Evolutionary conservation across 2,888 invertebrate species (phyloP), one percentile per base, ranked within the genome.

Genomic region (Galeopsomyia nigrocyanea): DNA sequence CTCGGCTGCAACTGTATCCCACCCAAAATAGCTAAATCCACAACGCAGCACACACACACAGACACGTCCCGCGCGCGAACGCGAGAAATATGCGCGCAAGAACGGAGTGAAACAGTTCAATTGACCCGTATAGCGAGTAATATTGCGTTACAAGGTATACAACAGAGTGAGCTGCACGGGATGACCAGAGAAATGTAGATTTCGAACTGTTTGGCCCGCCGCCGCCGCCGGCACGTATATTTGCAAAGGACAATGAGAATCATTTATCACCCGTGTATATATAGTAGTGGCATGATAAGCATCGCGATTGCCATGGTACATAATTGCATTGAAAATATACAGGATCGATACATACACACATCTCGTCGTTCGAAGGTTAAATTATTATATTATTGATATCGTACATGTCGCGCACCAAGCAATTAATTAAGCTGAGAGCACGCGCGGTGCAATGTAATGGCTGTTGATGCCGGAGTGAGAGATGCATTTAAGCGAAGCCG

Each of bases 301-400:
- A 1, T 6, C n/a, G 39, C 39, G 14, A 60, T 60, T 19, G 51
- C 26, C 26, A 5, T 5, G 26, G 19, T 39, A 60, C 58, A 53
- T 60, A 60, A 68, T 67, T 51, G 46, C 31, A 31, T 26, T 19
- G 31, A 10, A 51, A 47, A 17, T 57, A 66, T 68, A 53, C 56
- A 19, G 56, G 62, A 62, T 68, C 56, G 49, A 53, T 68, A 56
- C 17, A 16, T 10, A 49, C 21, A 16, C 19, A 22, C 21, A 31
- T 17, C 17, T 39, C 7, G 10, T 10, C 10, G 13, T 39, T 58
- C 39, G 65, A 67, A 56, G 61, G 66, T 61, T 56, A 61, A 56
- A 71, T 71, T 71, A 39, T 10, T 39, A 67, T 71, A 39, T 39
- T 39, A 71, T 71, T 62, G 71, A 71, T 71, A 62, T 60, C 49